Evolutionary conservation across 2,113 vertebrate species (phyloP), one percentile per base, ranked within the genome.

Genomic region (Charina bottae): DNA sequence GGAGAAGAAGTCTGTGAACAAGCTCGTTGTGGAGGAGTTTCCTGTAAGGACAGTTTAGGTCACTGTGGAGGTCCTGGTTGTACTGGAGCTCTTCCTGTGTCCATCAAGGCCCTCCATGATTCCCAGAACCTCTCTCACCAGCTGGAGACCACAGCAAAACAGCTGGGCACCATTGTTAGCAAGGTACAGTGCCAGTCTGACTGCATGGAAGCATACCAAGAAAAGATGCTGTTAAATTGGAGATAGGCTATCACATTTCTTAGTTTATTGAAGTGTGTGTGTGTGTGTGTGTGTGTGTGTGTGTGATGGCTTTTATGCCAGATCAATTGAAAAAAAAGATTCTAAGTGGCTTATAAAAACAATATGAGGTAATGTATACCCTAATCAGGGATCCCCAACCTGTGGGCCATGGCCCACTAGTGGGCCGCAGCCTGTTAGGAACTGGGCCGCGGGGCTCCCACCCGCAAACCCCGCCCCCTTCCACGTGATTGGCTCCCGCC

Each of bases 1-100:
- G 94, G 97, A 95, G 88, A 95, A 62, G 90, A 0, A 90, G 97
- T 93, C 87, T 98, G 98, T 2, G 28, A 95, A 3, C 89, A 97
- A 2, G 95, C 97, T 0, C 85, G 49, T 1, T 99, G 98, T 0
- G 98, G 98, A 19, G 98, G 98, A 15, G 97, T 98, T 0, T 97
- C 98, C 91, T 99, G 98, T 94, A 95, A 33, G 46, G 97, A 98
- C 68, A 19, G 93, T 0, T 28, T 0, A 0, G 98, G 98, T 12
- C 94, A 12, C 0, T 99, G 98, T 0, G 98, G 98, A 54, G 97
- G 98, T 24, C 86, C 42, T 0, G 96, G 95, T 23, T 99, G 98
- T 68, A 85, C 92, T 0, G 98, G 98, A 84, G 97, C 98, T 0
- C 88, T 98, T 88, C 97, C 98, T 3, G 0, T 97, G 13, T 97